Evolutionary conservation across 2,113 vertebrate species (phyloP).

Genomic region (Halichoerus grypus): DNA sequence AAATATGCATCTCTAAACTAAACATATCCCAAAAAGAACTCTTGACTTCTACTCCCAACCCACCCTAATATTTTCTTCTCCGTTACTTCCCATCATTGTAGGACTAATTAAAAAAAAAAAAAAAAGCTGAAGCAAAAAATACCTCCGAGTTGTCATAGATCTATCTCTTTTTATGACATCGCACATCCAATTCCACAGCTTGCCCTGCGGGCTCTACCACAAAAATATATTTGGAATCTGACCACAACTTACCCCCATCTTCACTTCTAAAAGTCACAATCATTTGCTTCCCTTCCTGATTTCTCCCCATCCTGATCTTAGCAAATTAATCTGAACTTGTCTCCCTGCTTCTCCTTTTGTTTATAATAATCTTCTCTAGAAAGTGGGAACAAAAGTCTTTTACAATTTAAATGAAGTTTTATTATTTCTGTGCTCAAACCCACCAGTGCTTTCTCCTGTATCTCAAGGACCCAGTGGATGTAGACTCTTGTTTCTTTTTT

Average conservation of each 20-base stretch:
- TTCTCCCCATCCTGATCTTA: neutral
- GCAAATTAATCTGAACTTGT: neutral
- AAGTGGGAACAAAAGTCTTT: neutral
- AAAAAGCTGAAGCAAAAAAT: neutral
- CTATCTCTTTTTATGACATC: neutral
- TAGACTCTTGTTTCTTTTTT: neutral
- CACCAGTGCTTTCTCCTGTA: neutral
- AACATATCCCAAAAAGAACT: neutral
- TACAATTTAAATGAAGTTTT: neutral
- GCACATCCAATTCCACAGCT: no score
- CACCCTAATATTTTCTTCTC: neutral
- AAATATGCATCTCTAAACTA: neutral
- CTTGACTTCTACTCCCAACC: neutral
- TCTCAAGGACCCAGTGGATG: neutral
- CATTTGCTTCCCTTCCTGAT: neutral
- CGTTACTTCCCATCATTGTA: neutral
- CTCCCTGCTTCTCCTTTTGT: neutral
- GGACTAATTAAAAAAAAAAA: neutral
- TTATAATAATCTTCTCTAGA: neutral
- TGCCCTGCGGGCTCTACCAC: accelerated
- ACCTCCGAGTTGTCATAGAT: neutral
- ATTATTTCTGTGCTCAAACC: neutral
- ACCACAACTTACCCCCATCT: neutral
- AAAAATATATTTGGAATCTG: neutral
- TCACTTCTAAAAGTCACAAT: neutral